These are phyloP conservation scores for Chelon auratus DNA, from an alignment of 2,797 vertebrate genomes.

Conservation along the genomic window DNA sequence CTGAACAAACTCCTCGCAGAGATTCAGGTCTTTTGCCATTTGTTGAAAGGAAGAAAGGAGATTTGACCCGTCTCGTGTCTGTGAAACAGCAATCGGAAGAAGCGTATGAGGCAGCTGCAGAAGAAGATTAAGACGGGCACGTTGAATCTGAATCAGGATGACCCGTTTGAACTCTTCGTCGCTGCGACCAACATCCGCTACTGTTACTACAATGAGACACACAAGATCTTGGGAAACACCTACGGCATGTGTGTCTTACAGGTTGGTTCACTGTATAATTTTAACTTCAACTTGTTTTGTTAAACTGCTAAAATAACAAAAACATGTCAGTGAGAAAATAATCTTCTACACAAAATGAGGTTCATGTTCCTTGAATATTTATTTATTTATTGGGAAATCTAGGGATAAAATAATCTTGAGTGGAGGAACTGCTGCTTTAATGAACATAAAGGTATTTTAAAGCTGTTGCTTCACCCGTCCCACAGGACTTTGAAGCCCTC, in stretches of 20 bases:
- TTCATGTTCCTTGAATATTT: background rate
- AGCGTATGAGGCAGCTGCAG: slow-evolving; percentile 97
- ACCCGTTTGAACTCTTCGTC: slow-evolving; percentile 96
- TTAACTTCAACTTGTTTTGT: no score
- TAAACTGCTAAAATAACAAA: no score
- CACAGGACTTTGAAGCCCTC: slow-evolving; percentile 96
- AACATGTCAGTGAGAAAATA: background rate
- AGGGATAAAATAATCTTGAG: no score
- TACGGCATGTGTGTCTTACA: slow-evolving; percentile 97
- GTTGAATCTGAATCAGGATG: slow-evolving; percentile 92
- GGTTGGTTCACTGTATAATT: slow-evolving; percentile 75
- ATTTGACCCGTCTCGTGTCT: slow-evolving; percentile 16
- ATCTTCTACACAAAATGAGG: background rate
- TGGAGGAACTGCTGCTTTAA: background rate
- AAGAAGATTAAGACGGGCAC: slow-evolving; percentile 97
- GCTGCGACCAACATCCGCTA: slow-evolving; percentile 98
- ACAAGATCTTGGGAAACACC: slow-evolving; percentile 98
- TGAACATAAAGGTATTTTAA: background rate
- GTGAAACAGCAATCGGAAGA: slow-evolving; percentile 91
- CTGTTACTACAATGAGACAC: slow-evolving; percentile 98
- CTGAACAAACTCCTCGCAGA: background rate
- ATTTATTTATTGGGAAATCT: background rate
- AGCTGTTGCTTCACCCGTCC: background rate
- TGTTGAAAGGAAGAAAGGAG: background rate
- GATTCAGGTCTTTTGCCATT: background rate